These are phyloP conservation scores for Thumatha senex DNA, from an alignment of 2,888 invertebrate species.

Conservation along the genomic window DNA sequence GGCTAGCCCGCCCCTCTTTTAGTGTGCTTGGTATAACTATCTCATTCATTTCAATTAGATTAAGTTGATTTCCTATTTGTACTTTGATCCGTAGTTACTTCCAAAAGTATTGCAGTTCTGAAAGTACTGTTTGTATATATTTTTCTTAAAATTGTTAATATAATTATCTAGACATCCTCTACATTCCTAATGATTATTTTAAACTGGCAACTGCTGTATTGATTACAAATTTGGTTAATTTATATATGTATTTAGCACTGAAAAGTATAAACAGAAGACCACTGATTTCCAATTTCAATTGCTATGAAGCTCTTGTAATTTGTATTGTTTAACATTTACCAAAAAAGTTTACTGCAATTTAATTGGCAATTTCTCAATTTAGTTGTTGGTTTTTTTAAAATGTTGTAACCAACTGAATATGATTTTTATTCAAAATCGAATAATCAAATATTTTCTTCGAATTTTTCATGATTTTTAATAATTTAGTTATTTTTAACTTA, in stretches of 20 bases:
- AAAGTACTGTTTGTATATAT: constrained; percentile 26
- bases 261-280: not conserved
- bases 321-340: no score
- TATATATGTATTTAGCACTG: not conserved
- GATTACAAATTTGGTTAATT: not conserved
- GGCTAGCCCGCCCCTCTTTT: not conserved
- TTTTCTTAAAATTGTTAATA: constrained; percentile 23
- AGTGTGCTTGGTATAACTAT: not conserved
- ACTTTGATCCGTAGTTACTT: constrained; percentile 22
- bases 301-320: no score
- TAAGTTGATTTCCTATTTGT: constrained; percentile 30
- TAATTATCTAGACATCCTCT: constrained; percentile 19
- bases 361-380: no score
- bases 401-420: no score
- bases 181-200: constrained; percentile 13
- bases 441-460: no score
- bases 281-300: no score
- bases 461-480: no score
- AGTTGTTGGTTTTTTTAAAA: no score
- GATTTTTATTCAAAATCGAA: no score
- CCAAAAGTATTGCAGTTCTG: constrained; percentile 23
- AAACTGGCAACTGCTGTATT: not conserved
- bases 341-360: no score
- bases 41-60: constrained; percentile 25
- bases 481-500: not conserved